Conservation (phyloP, 2,888 invertebrate species). For the Cyclophora albipunctata region DNA sequence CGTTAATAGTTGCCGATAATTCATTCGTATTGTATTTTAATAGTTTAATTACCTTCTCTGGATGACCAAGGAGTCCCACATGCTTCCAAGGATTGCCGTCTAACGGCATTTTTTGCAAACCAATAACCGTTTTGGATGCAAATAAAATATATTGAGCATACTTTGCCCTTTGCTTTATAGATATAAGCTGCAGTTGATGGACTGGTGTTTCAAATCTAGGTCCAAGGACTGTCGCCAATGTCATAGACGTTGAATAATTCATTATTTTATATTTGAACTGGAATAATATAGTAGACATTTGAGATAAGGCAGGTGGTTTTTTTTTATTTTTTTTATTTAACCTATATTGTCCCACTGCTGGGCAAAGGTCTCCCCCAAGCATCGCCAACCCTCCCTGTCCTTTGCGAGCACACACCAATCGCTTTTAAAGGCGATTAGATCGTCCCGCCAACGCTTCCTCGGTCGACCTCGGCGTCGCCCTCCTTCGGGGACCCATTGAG, state of each 20-base stretch:
- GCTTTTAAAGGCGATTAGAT: too few species aligned
- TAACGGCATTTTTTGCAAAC: slow-evolving; percentile 80
- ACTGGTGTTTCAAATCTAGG: slow-evolving; percentile 81
- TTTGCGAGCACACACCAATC: too few species aligned
- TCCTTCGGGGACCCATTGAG: too few species aligned
- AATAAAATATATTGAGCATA: slow-evolving; percentile 74
- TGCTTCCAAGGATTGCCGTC: slow-evolving; percentile 85
- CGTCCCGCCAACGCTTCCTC: too few species aligned
- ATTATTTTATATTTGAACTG: slow-evolving; percentile 82
- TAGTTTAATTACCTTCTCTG: slow-evolving; percentile 65
- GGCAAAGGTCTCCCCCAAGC: too few species aligned
- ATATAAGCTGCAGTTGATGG: slow-evolving; percentile 50
- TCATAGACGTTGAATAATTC: slow-evolving; percentile 78
- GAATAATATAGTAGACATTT: background rate
- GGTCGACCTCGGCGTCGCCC: too few species aligned
- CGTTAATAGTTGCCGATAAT: too few species aligned
- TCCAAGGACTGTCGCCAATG: slow-evolving; percentile 79
- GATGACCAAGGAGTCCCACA: slow-evolving; percentile 79
- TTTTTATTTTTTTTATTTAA: too few species aligned
- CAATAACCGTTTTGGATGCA: slow-evolving; percentile 78
- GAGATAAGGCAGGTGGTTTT: too few species aligned
- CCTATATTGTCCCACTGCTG: too few species aligned
- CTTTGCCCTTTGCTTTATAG: slow-evolving; percentile 29
- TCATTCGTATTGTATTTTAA: too few species aligned
- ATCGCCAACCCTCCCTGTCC: too few species aligned